Percentiles rank a stretch among this genome's conserved stretches.
phyloP scores from a whole-genome alignment of 2,797 vertebrate genomes.

The Philypnodon macrostomus region DNA sequence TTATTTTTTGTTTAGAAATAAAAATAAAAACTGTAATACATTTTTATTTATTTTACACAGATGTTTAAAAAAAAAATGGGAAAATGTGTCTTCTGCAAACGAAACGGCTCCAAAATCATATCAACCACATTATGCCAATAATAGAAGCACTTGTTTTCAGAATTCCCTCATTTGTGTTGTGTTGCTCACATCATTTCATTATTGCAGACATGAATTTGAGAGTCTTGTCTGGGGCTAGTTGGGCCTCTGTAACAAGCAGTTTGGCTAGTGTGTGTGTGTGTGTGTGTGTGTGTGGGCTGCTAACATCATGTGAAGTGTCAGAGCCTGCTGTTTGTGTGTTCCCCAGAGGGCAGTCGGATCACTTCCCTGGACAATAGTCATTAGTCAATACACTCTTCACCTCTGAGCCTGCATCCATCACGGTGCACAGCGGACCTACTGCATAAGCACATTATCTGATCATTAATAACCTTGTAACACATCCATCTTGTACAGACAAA shows the following conservation, averaged over 20 bases:
- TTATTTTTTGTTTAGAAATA: too few relatives aligned
- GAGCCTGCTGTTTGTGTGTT: constrained; percentile 54
- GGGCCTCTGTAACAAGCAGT: constrained; percentile 52
- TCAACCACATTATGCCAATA: not conserved
- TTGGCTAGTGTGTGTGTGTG: constrained; percentile 51
- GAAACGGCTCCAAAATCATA: too few relatives aligned
- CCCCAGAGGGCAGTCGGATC: constrained; percentile 74
- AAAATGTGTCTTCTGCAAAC: too few relatives aligned
- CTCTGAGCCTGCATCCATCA: constrained; percentile 89
- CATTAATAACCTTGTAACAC: constrained; percentile 86
- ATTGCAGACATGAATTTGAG: not conserved
- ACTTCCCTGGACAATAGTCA: constrained; percentile 82
- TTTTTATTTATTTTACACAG: too few relatives aligned
- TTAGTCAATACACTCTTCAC: constrained; percentile 90
- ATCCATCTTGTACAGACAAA: constrained; percentile 87
- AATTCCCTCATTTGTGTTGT: not conserved
- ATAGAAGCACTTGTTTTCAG: not conserved
- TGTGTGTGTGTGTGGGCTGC: constrained; percentile 43
- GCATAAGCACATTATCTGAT: constrained; percentile 86
- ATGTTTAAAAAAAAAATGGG: too few relatives aligned
- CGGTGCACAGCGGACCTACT: constrained; percentile 85
- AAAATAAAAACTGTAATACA: too few relatives aligned
- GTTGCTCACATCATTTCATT: not conserved
- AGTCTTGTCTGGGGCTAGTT: constrained; percentile 10
- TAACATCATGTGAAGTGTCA: constrained; percentile 64